These are phyloP conservation scores for Coilia nasus DNA, from an alignment of 2,797 vertebrate genomes.

Conservation along the genomic window DNA sequence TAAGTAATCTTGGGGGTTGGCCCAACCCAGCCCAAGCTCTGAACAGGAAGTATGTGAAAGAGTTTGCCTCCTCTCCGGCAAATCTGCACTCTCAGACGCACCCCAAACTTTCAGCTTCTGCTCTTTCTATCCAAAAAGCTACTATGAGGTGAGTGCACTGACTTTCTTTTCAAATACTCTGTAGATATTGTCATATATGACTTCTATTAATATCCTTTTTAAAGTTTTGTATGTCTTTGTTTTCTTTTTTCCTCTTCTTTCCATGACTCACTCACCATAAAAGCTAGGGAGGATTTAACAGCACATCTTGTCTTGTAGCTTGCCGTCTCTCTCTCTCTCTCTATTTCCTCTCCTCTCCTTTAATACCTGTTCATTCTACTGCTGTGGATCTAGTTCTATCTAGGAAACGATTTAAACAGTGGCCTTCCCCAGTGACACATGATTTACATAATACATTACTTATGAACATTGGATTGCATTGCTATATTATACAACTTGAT, in stretches of 20 bases:
- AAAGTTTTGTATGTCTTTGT: slow-evolving; percentile 46
- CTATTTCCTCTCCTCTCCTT: not conserved
- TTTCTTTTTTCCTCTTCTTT: slow-evolving; percentile 11
- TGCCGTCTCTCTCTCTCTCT: not conserved
- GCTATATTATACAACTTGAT: not conserved
- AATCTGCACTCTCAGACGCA: not conserved
- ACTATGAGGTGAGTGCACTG: slow-evolving; percentile 42
- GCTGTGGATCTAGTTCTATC: not conserved
- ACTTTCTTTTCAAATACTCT: not conserved
- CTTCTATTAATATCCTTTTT: slow-evolving; percentile 14
- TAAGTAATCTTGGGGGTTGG: not conserved
- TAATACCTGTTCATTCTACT: no score
- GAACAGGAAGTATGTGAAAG: slow-evolving; percentile 24
- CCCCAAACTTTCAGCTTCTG: not conserved
- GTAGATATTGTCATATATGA: not conserved
- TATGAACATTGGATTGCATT: not conserved
- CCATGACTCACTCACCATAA: not conserved
- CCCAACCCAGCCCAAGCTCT: not conserved
- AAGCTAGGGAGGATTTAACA: not conserved
- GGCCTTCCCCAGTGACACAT: not conserved
- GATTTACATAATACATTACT: not conserved
- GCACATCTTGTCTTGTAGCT: not conserved
- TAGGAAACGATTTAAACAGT: not conserved
- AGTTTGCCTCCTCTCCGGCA: not conserved
- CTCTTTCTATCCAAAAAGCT: slow-evolving; percentile 10